Base-by-base conservation (phyloP, 2,888 invertebrate genomes). In the Phyllotreta striolata region DNA sequence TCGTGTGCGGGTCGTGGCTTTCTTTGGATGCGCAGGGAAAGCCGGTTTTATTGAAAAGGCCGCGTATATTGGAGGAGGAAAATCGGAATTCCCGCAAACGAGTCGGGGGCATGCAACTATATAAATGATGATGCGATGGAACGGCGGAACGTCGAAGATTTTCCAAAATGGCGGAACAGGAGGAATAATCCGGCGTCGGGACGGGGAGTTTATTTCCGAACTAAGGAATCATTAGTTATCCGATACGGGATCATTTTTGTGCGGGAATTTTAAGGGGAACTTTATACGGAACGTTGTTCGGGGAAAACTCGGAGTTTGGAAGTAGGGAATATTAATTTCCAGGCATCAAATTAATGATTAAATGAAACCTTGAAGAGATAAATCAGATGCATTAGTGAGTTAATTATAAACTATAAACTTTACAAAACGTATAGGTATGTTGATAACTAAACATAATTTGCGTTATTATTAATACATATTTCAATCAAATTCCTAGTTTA, bases 71-170 rank as follows among this genome's bases (percentile, higher is more conserved):
- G 6, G 6, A 7, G 34, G 39, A 47, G 39, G 12, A 35, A 47
- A 13, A 58, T 40, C 39, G 46, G 24, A 49, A 49, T 41, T 58
- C 49, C 37, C 49, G 35, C 58, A 58, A 58, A 58, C 49, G 58
- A 49, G 49, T 58, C 34, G 35, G 12, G 8, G 40, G 12, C 58
- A 58, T 58, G 58, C 58, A 40, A 58, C 58, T 49, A 58, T 49
- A 58, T 58, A 58, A 58, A 58, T 58, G 47, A 58, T 58, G 58
- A 58, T 58, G 49, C 34, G 58, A 58, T n/a, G 49, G 35, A 44
- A 56, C 9, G 43, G 13, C 46, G 43, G 58, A 38, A n/a, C 13
- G n/a, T 38, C 24, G 4, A 12, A 56, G 12, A 14, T 37, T 56
- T 56, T 24, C 39, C 35, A 46, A 46, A 46, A 46, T 37, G 6